Evolutionary conservation across 1,140 invertebrate genomes (phyloP), one percentile per base, ranked within the genome.

Genomic region (Procambarus clarkii): DNA sequence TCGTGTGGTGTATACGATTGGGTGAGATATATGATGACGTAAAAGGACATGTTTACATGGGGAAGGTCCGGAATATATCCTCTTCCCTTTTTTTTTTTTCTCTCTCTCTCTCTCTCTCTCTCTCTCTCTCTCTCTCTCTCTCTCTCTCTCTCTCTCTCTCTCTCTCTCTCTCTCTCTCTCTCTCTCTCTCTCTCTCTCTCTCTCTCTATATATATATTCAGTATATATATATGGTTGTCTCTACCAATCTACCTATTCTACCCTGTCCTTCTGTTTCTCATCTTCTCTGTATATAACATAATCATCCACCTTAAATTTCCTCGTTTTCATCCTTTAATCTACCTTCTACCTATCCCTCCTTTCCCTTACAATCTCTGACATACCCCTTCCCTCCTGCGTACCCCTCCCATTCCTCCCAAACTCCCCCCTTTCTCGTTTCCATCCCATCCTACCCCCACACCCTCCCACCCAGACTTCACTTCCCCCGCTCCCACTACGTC

Each of bases 101-200:
- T 79, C 77, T 79, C 77, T 46, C 45, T 50, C 77, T 50, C 77
- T 79, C 44, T 79, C 77, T 46, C 77, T 46, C 45, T 46, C 77
- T 79, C 44, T 48, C 45, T 79, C 45, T 48, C 77, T 79, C 45
- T 79, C 45, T 79, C 77, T 48, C 60, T 69, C 60, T n/a, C 21
- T 15, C 21, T 45, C n/a, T 79, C 45, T 46, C 45, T 50, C 8
- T 50, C 45, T 50, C 77, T 45, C 24, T 9, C 77, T 48, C 44
- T 50, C 45, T 21, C 45, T 21, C 7, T 2, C 15, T 24, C 44
- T 21, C 34, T 79, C 11, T 50, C 77, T 79, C 44, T n/a, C 18
- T 50, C 77, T 0, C 77, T 50, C 5, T 13, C 77, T 45, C 44
- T n/a, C 24, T 7, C 34, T 45, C 0, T 9, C n/a, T n/a, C 77